phyloP scores from a whole-genome alignment of 2,797 vertebrate species.

The Acrossocheilus fasciatus region DNA sequence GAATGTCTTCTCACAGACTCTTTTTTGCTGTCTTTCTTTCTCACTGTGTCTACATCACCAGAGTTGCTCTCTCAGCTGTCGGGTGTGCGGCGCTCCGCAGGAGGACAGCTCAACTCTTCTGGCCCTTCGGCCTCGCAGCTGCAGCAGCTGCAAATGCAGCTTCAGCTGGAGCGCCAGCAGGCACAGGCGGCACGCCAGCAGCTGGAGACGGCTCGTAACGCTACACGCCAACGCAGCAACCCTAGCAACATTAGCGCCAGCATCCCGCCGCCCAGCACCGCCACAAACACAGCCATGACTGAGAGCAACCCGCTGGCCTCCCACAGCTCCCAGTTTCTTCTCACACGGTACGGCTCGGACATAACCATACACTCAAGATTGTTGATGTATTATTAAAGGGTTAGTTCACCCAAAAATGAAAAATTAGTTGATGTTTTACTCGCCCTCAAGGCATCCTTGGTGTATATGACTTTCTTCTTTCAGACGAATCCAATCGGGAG shows the following conservation, averaged over 20 bases:
- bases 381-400: neutral
- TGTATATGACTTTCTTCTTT: no score
- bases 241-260: conserved; percentile 86
- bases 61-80: conserved; percentile 98
- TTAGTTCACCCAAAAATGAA: no score
- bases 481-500: no score
- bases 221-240: conserved; percentile 88
- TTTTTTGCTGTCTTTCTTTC: neutral
- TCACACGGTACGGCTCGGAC: conserved; percentile 85
- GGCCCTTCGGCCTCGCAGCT: conserved; percentile 97
- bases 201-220: conserved; percentile 92
- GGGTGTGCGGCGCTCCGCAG: conserved; percentile 94
- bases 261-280: conserved; percentile 85
- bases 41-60: conserved; percentile 67
- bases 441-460: no score
- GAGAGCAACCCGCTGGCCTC: conserved; percentile 88
- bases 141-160: conserved; percentile 99
- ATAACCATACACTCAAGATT: neutral
- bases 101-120: conserved; percentile 96
- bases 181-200: conserved; percentile 96
- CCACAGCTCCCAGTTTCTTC: conserved; percentile 96
- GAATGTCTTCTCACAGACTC: neutral
- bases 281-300: conserved; percentile 82
- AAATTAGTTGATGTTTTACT: no score
- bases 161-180: conserved; percentile 96